These are phyloP conservation scores for Catalaphyllia jardinei DNA, from an alignment of 64 coral and sea anemone genomes.

Conservation along the genomic window DNA sequence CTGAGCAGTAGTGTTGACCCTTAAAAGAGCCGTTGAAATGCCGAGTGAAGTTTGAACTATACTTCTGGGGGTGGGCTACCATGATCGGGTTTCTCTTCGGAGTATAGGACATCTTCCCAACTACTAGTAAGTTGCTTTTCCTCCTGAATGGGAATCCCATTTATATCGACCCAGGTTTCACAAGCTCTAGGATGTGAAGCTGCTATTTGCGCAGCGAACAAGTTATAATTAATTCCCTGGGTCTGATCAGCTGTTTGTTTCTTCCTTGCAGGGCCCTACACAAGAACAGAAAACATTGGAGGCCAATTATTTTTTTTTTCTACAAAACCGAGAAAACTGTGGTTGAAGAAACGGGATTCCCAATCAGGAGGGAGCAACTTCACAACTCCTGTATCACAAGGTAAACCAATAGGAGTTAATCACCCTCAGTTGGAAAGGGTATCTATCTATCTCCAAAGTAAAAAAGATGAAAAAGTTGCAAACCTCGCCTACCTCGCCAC, in stretches of 20 bases:
- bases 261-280: constrained; percentile 16
- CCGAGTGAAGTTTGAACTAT: constrained; percentile 2
- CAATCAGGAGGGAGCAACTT: constrained; percentile 50
- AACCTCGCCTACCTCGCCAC: not conserved
- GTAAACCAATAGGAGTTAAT: too few relatives aligned
- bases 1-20: not conserved
- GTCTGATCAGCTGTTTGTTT: constrained; percentile 1
- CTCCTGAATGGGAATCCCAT: constrained; percentile 29
- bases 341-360: not conserved
- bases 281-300: constrained; percentile 26
- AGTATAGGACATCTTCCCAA: constrained; percentile 16
- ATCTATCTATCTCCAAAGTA: too few relatives aligned
- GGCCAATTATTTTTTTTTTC: constrained; percentile 5
- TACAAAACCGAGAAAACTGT: not conserved
- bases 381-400: too few relatives aligned
- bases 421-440: too few relatives aligned
- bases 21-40: constrained; percentile 23
- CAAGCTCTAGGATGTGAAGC: constrained; percentile 1
- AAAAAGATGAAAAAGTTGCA: not conserved
- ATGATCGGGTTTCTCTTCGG: too few relatives aligned
- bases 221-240: constrained; percentile 6
- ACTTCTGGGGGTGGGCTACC: too few relatives aligned
- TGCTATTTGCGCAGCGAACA: not conserved
- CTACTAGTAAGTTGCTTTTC: not conserved
- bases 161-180: constrained; percentile 23